Evolutionary conservation across 2,797 vertebrate genomes (phyloP), one percentile per base, ranked within the genome.

Genomic region (Myotis pilosus): DNA sequence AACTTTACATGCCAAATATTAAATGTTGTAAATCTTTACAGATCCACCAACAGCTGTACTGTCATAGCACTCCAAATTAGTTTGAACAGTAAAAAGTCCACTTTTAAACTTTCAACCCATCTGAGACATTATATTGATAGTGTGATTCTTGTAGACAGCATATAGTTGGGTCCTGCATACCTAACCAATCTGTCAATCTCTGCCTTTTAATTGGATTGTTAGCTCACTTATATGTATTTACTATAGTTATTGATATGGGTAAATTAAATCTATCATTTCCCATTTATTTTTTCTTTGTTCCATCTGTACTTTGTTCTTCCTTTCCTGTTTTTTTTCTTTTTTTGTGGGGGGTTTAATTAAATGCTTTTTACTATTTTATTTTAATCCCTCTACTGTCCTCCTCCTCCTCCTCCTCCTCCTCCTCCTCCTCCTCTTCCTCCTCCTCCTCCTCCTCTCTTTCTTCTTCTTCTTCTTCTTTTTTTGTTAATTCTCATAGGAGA

Each of bases 351-450:
- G 5, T 68, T 71, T 75, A 68, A 57, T 20, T 84, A 36, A 82
- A 55, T 68, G 57, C 19, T 71, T 93, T 91, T 81, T 57, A 78
- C 69, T 91, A 78, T 72, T 93, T 93, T 44, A 64, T 72, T 91
- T 92, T 64, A 75, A 83, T 87, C 49, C 33, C 6, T 78, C 74
- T 91, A 64, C 36, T 81, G 10, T 53, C 19, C 22, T 13, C 47
- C 47, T 47, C 47, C 47, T 13, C 12, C 44, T 47, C 12, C 44
- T 12, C 44, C 10, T 44, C 41, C 41, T 2, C 41, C 8, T 44
- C 41, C 41, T 36, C 36, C 36, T 36, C 36, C 36, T 36, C 47
- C 47, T 13, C 12, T 11, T 47, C 12, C 44, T 12, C 44, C 10
- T 44, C 41, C 41, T 2, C 41, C 8, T 44, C 41, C 41, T 36